Conservation (phyloP, 2,797 vertebrate genomes). For the Lutjanus campechanus region DNA sequence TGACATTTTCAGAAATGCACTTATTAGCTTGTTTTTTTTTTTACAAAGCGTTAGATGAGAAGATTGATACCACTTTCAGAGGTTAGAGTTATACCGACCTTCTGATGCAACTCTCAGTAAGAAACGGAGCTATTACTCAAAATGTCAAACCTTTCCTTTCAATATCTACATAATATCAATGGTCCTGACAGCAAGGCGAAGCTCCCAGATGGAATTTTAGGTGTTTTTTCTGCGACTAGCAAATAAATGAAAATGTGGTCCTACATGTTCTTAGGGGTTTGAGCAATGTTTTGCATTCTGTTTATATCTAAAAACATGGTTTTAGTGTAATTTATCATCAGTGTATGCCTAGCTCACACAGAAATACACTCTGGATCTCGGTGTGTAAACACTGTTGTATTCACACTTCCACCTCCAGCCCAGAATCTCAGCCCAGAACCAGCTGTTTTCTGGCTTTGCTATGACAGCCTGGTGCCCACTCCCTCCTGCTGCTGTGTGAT, state of each 20-base stretch:
- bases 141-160: background rate
- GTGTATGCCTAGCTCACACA: background rate
- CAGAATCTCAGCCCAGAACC: constrained; percentile 39
- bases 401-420: constrained; percentile 5
- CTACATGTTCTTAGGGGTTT: background rate
- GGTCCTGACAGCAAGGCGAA: no score
- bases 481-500: constrained; percentile 62
- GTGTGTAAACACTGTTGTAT: constrained; percentile 28
- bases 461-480: constrained; percentile 44
- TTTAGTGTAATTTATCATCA: background rate
- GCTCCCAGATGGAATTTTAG: no score
- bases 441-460: constrained; percentile 52
- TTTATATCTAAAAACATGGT: background rate
- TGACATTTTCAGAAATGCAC: no score
- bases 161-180: background rate
- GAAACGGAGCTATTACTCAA: background rate
- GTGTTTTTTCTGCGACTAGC: no score
- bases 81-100: no score
- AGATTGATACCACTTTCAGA: no score
- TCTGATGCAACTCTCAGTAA: no score
- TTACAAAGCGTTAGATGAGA: no score
- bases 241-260: no score
- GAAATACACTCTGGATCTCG: background rate
- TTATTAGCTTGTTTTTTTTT: no score
- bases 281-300: background rate